Conservation (phyloP, 2,113 vertebrate species). For the Myotis brandtii region DNA sequence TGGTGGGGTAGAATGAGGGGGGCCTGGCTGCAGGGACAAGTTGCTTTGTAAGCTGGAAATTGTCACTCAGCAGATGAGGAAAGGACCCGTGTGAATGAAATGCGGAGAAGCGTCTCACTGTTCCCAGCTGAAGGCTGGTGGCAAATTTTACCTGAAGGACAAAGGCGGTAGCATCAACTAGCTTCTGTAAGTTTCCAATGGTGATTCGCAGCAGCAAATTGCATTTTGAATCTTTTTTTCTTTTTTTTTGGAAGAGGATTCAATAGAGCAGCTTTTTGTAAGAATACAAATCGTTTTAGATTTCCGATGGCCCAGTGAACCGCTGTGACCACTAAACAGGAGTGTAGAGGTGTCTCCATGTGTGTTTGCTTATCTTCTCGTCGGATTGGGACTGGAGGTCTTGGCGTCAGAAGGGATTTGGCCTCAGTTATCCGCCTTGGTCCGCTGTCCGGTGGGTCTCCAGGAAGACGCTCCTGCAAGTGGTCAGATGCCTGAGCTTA, state of each 20-base stretch:
- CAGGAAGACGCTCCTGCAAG: background rate
- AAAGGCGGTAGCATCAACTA: background rate
- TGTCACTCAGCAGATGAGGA: conserved; percentile 79
- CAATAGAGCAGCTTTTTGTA: background rate
- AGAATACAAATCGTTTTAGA: background rate
- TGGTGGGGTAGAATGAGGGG: conserved; percentile 72
- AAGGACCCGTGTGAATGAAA: conserved; percentile 74
- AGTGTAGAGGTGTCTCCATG: background rate
- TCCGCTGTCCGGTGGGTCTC: background rate
- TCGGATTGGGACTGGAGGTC: background rate
- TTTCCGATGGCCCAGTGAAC: background rate
- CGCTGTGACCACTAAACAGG: background rate
- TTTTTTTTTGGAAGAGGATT: background rate
- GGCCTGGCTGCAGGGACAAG: conserved; percentile 70
- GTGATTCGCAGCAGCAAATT: background rate
- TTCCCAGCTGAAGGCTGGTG: background rate
- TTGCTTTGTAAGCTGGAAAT: conserved; percentile 86
- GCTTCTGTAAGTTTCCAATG: background rate
- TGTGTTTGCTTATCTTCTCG: background rate
- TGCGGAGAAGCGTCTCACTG: background rate
- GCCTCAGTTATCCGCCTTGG: background rate
- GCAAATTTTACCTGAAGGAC: background rate
- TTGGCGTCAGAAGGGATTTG: background rate
- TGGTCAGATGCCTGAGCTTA: background rate
- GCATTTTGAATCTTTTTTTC: background rate